phyloP scores from a whole-genome alignment of 2,113 vertebrate genomes.

The Tragelaphus buxtoni region DNA sequence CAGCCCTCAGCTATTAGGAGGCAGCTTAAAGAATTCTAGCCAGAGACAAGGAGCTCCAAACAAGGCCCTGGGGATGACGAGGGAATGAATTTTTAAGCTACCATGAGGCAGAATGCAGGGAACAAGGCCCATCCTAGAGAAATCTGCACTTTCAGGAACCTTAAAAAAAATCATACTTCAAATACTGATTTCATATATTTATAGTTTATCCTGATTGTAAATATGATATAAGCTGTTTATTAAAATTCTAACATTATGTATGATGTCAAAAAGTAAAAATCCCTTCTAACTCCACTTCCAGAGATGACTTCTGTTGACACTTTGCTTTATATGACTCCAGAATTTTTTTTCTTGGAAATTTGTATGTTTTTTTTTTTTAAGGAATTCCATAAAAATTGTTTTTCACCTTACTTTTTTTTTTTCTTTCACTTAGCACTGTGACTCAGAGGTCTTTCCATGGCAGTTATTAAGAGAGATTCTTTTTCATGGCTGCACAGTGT shows the following conservation, averaged over 20 bases:
- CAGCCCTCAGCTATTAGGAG: not conserved
- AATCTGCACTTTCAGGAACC: not conserved
- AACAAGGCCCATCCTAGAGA: not conserved
- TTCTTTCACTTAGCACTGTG: not conserved
- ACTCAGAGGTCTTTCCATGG: not conserved
- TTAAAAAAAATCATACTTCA: not conserved
- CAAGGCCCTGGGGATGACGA: not conserved
- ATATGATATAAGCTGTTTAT: not conserved
- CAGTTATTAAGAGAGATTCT: not conserved
- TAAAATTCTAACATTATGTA: not conserved
- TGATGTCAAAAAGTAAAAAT: slow-evolving; percentile 9
- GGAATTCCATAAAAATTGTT: not conserved
- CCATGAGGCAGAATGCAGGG: not conserved
- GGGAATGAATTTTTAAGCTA: not conserved
- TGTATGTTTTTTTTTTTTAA: not conserved
- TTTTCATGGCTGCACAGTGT: not conserved
- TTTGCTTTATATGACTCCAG: not conserved
- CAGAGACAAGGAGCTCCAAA: not conserved
- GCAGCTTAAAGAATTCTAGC: not conserved
- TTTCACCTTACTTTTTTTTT: not conserved
- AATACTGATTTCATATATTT: not conserved
- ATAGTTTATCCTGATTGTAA: not conserved
- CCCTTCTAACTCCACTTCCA: not conserved
- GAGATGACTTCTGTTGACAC: not conserved
- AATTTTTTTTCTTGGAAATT: not conserved